Base-by-base conservation (phyloP, 1,140 invertebrate genomes). In the Camponotus floridanus region DNA sequence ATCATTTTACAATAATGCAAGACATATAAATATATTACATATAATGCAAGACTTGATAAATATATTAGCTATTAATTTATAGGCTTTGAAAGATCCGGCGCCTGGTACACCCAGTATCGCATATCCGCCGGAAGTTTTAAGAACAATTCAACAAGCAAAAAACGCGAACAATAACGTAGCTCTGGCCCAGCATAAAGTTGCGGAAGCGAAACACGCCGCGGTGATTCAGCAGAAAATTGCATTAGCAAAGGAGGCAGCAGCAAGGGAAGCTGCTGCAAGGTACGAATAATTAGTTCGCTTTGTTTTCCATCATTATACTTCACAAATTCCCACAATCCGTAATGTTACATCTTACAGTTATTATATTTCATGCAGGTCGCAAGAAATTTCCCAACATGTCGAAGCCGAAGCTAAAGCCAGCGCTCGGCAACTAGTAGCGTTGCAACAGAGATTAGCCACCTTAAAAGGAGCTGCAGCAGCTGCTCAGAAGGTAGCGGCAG, bases 381-480 rank as follows among this genome's bases (percentile, higher is more conserved):
- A 93, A 74, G 94, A 94, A 86, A 95, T 95, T 67, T 87, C 94
- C 1, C 92, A 94, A 0, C 91, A 93, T 2, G 92, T 94, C 0
- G 91, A 93, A 9, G 87, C 91, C 0, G 94, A 95, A 0, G 94
- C 95, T 0, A 87, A 93, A 86, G 87, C 92, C 0, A 94, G 94
- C 39, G 93, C 94, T 0, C 93, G 93, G 65, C 94, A 95, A 51
- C 87, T 95, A 9, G 92, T 95, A 0, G 94, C 94, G 62, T 67
- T 94, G 26, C 95, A 95, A 70, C 95, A 95, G 76, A 92, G 92
- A 91, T 86, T 95, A n/a, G 95, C 94, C 5, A 93, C 94, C 7
- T 85, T 95, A 39, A 95, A 95, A 74, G 95, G 95, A 55, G 83
- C 94, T 0, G 94, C 95, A 0, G 94, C 94, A 31, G 94, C 94